A percentile compares a stretch with the other conserved stretches of the same genome.
These are phyloP conservation scores for Dichetophora obliterata DNA, from an alignment of 2,888 invertebrate species.

Conservation along the genomic window DNA sequence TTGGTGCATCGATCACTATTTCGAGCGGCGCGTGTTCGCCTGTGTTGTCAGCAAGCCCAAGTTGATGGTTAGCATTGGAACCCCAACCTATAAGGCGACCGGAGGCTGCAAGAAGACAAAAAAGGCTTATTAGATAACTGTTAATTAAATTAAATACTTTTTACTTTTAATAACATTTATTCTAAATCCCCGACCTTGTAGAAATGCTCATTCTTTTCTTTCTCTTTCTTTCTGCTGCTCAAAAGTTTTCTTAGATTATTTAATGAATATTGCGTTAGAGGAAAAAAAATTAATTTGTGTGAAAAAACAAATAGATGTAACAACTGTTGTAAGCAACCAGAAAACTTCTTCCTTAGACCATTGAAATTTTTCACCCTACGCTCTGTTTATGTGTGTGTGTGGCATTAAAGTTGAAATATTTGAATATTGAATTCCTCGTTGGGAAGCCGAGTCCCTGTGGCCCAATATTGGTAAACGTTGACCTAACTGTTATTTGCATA, in stretches of 20 bases:
- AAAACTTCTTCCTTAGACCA: background rate
- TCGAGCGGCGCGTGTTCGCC: slow-evolving; percentile 56
- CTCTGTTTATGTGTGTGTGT: background rate
- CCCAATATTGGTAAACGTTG: background rate
- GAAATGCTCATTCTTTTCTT: too few relatives aligned
- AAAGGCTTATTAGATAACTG: background rate
- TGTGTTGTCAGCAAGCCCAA: slow-evolving; percentile 51
- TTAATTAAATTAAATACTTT: too few relatives aligned
- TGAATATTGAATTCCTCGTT: too few relatives aligned
- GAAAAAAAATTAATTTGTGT: slow-evolving; percentile 1
- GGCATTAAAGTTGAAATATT: background rate
- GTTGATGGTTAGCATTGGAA: slow-evolving; percentile 61
- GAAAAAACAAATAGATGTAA: slow-evolving; percentile 7
- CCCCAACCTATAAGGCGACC: slow-evolving; percentile 68
- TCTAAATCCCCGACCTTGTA: too few relatives aligned
- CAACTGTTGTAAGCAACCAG: background rate
- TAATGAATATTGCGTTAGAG: background rate
- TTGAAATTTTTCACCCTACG: background rate
- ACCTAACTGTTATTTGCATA: slow-evolving; percentile 17
- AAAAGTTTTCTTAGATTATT: too few relatives aligned
- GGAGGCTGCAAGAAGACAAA: slow-evolving; percentile 52
- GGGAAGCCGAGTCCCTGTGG: too few relatives aligned
- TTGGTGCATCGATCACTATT: slow-evolving; percentile 60
- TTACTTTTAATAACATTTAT: too few relatives aligned
- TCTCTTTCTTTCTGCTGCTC: too few relatives aligned